These are phyloP conservation scores for Zophobas atratus DNA, from an alignment of 1,140 invertebrate genomes.

Conservation along the genomic window DNA sequence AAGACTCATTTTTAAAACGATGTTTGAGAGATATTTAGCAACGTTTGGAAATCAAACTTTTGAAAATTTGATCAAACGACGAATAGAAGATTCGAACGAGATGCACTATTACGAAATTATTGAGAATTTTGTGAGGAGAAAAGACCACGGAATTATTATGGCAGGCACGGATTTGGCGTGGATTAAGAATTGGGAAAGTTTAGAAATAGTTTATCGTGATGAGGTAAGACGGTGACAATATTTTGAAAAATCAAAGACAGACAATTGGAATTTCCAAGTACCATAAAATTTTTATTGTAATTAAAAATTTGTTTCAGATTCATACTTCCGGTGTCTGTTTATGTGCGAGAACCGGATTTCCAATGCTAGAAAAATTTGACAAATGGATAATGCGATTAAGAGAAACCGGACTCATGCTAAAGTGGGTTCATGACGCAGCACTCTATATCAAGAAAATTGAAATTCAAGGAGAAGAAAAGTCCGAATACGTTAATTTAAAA, in stretches of 20 bases:
- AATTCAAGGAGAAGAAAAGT: not conserved
- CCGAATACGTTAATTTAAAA: not conserved
- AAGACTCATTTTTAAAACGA: not conserved
- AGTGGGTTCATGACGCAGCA: conserved; percentile 8
- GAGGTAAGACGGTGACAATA: not conserved
- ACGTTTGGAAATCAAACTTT: not conserved
- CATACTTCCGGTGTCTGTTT: not conserved
- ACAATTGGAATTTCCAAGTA: too few species aligned
- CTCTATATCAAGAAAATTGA: too few species aligned
- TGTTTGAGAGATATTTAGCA: not conserved
- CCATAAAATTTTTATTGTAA: too few species aligned
- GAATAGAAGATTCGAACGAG: not conserved
- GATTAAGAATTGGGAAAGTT: not conserved
- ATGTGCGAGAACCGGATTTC: not conserved
- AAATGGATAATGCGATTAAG: not conserved
- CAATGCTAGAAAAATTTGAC: not conserved
- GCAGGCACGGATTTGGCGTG: too few species aligned
- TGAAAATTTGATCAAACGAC: conserved; percentile 3
- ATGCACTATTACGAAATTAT: not conserved
- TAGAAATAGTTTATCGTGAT: not conserved
- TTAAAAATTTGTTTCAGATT: not conserved
- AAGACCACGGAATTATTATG: not conserved
- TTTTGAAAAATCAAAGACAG: not conserved
- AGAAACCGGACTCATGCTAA: conserved; percentile 1
- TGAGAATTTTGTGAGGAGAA: not conserved